Conservation (phyloP, 1,140 invertebrate genomes). For the Caenorhabditis briggsae region DNA sequence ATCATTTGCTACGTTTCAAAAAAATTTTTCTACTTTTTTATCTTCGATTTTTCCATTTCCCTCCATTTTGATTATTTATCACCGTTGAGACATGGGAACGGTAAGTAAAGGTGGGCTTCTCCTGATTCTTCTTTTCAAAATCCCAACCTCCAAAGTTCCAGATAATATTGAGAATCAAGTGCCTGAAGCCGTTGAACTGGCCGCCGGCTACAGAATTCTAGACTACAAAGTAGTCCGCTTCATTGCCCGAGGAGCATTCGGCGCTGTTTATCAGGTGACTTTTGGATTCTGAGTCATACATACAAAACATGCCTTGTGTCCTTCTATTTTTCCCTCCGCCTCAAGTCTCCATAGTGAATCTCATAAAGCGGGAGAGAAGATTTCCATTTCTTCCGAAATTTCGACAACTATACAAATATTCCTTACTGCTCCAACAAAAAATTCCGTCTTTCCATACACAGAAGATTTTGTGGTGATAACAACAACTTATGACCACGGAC, state of each 20-base stretch:
- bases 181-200: not conserved
- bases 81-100: conserved; percentile 51
- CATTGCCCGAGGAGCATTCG: conserved; percentile 36
- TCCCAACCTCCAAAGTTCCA: not conserved
- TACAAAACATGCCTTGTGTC: too few relatives aligned
- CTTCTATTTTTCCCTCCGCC: not conserved
- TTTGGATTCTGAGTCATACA: not conserved
- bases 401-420: not conserved
- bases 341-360: conserved; percentile 16
- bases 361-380: too few relatives aligned
- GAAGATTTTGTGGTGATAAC: not conserved
- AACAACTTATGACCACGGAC: not conserved
- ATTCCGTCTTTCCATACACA: conserved; percentile 29
- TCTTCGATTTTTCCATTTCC: not conserved
- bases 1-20: not conserved
- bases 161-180: conserved; percentile 51
- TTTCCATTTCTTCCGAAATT: too few relatives aligned
- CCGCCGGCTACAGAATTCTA: not conserved
- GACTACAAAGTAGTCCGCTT: conserved; percentile 37
- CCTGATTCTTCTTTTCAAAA: too few relatives aligned
- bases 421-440: too few relatives aligned
- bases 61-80: not conserved
- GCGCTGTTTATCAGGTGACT: conserved; percentile 34
- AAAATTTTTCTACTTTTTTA: not conserved
- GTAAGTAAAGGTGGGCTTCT: conserved; percentile 30